Evolutionary conservation across 2,797 vertebrate genomes (phyloP), one percentile per base, ranked within the genome.

Genomic region (Phyllotis vaccarum): DNA sequence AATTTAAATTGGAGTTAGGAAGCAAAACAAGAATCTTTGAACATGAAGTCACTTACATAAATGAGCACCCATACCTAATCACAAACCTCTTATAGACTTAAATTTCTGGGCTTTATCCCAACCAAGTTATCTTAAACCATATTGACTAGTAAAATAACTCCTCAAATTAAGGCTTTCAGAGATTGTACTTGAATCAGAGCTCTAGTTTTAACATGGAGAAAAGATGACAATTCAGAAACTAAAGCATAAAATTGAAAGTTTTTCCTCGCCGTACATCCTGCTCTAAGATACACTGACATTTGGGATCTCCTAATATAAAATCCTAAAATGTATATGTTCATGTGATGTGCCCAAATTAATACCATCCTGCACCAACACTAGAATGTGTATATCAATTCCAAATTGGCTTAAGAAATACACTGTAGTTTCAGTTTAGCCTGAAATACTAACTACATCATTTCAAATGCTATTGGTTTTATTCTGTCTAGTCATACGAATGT

Each of bases 261-360:
- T 83, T 40, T 95, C n/a, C 83, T 68, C 10, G 56, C 83, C 43
- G 56, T 31, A 93, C 74, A 87, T 75, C 11, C 72, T 92, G 3
- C 6, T 62, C 34, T n/a, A 75, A 93, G 27, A 75, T 58, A 17
- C 19, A n/a, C 5, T 83, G 70, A 49, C 16, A 90, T 78, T 86
- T 78, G 27, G 49, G 92, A 91, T 78, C 21, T 22, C 54, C 12
- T 12, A 60, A 60, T 86, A 29, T 29, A 94, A 88, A 91, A 82
- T 0, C 0, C 3, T 29, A 31, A 72, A 10, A 16, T 68, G 22
- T 62, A 68, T 62, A 49, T 89, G 29, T 12, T 34, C 13, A 91
- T 66, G 40, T 40, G 34, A n/a, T 81, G 0, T 83, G 13, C n/a
- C 86, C 21, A 81, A 58, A 81, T 58, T 58, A 58, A 81, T 27